phyloP scores from a whole-genome alignment of 2,797 vertebrate species.

The Bufotes viridis region DNA sequence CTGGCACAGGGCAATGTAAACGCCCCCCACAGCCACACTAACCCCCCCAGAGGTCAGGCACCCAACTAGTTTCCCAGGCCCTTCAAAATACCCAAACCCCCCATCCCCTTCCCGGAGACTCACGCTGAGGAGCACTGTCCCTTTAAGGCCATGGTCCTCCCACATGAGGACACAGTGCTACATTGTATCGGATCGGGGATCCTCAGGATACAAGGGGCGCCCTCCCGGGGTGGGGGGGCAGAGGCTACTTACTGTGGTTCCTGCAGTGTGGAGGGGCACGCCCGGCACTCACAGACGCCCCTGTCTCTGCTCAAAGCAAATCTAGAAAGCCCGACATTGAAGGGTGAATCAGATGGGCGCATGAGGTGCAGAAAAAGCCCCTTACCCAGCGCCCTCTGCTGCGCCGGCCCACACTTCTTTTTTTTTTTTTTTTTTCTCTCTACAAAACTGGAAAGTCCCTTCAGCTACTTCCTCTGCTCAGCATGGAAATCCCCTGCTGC shows the following conservation, averaged over 20 bases:
- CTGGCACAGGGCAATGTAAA: too few species aligned
- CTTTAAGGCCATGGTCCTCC: conserved; percentile 10
- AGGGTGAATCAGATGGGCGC: background rate
- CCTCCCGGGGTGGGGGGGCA: background rate
- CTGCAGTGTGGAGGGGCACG: background rate
- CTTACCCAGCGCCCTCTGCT: background rate
- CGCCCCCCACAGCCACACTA: too few species aligned
- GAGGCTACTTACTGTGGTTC: background rate
- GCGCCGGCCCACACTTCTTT: background rate
- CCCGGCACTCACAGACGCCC: background rate
- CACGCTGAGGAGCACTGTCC: background rate
- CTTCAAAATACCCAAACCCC: background rate
- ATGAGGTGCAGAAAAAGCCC: background rate
- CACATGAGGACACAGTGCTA: background rate
- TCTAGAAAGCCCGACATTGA: background rate
- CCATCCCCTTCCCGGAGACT: background rate
- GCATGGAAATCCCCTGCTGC: background rate
- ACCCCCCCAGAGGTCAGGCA: background rate
- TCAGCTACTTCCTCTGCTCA: background rate
- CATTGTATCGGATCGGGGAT: background rate
- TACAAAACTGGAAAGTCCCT: background rate
- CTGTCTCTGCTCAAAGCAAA: background rate
- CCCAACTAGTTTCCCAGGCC: background rate
- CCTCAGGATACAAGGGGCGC: background rate
- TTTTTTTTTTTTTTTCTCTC: too few species aligned